Base-by-base conservation (phyloP, 2,888 invertebrate genomes). In the Agonopterix subpropinquella region DNA sequence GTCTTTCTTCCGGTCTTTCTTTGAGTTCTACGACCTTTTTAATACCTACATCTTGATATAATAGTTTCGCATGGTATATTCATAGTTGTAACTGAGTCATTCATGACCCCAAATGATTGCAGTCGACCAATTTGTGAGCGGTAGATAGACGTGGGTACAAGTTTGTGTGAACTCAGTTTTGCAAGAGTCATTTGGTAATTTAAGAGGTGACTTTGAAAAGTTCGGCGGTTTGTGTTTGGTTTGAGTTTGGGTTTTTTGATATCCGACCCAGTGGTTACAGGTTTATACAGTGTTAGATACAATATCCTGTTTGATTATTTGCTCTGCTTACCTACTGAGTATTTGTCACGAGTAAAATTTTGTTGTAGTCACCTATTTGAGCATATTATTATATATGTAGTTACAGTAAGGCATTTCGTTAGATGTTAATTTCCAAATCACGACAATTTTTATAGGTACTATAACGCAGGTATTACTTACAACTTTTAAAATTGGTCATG, bases 351-450 rank as follows among this genome's bases (percentile, higher is more conserved):
- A 13, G 13, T 11, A 4, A n/a, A 11, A 11, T 43, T 43, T 2
- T 5, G 45, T 43, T 18, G 46, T 45, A 18, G 39, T 49, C 52
- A 49, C 47, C 43, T 10, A 28, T 28, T 47, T 48, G 39, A 39
- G 39, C 28, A 7, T 39, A 2, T 10, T 39, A 39, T 39, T 9
- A n/a, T 39, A 4, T 28, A n/a, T 3, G 4, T 18, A 28, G 28
- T 28, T 28, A 28, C 28, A 28, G 28, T 28, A 4, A 28, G 28
- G 10, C n/a, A 39, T 54, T 47, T 52, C 52, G 47, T 48, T 44
- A 43, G 10, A 35, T 9, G 47, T 37, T 52, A 48, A 54, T 52
- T 52, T 51, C 46, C 28, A 41, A 46, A 44, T 50, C 54, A 54
- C 54, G 53, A 51, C 8, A 42, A 42, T 42, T n/a, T 43, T 43